phyloP scores from a whole-genome alignment of 1,140 invertebrate genomes.

The Ceratina australensis region DNA sequence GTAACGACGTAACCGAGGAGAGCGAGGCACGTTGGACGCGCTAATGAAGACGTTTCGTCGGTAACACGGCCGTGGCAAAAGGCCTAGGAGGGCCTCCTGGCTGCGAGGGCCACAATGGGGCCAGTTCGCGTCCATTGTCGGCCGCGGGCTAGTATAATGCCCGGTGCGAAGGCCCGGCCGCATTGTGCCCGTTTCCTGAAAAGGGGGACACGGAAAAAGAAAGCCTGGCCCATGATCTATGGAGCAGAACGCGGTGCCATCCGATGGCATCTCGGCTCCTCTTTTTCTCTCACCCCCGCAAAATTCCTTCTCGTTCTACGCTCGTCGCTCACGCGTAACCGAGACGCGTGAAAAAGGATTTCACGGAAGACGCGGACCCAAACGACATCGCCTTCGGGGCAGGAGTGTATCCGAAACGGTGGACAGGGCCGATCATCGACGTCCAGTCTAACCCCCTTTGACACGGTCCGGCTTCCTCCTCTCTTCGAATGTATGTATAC shows the following conservation, averaged over 20 bases:
- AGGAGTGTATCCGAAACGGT: constrained; percentile 9
- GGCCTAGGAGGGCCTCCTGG: constrained; percentile 19
- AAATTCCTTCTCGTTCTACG: neutral
- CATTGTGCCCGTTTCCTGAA: constrained; percentile 60
- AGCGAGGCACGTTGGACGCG: neutral
- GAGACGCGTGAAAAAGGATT: constrained; percentile 75
- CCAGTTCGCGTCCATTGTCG: constrained; percentile 59
- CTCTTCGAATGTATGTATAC: neutral
- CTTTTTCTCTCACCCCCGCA: neutral
- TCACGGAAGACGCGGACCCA: constrained; percentile 71
- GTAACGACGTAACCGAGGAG: neutral
- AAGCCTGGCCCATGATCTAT: constrained; percentile 53
- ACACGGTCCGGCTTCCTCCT: no score
- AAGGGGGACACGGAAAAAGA: constrained; percentile 31
- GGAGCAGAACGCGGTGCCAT: constrained; percentile 38
- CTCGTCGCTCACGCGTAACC: constrained; percentile 53
- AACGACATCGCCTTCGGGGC: constrained; percentile 58
- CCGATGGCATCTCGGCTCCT: neutral
- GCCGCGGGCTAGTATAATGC: constrained; percentile 48
- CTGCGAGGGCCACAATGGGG: constrained; percentile 51
- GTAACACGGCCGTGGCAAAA: constrained; percentile 46
- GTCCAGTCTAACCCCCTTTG: neutral
- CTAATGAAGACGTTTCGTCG: constrained; percentile 61
- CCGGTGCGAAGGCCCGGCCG: neutral
- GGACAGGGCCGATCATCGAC: neutral